Evolutionary conservation across 2,797 vertebrate species (phyloP).

Genomic region (Buceros bicornis): DNA sequence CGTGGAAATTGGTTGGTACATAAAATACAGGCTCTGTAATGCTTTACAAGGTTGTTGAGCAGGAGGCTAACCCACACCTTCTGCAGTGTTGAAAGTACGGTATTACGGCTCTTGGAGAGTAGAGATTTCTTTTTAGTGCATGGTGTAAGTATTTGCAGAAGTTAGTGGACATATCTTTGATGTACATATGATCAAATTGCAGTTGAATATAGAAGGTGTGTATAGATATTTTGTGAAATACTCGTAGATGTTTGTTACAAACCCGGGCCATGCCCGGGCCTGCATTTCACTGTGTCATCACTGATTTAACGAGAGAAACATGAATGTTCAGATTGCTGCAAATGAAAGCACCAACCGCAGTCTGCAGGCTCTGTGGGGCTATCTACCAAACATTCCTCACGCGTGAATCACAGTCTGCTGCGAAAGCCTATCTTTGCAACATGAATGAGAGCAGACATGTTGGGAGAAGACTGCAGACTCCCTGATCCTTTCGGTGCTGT

Average conservation of each 20-base stretch:
- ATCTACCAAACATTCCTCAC: slow-evolving; percentile 62
- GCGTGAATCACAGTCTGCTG: slow-evolving; percentile 56
- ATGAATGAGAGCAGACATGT: background rate
- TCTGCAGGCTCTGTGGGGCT: background rate
- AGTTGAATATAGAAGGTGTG: background rate
- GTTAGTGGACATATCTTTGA: background rate
- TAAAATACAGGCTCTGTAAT: background rate
- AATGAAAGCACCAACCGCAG: background rate
- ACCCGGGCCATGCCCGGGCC: background rate
- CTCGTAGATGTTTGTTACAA: background rate
- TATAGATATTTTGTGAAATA: background rate
- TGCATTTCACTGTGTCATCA: slow-evolving; percentile 12
- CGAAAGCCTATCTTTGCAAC: slow-evolving; percentile 25
- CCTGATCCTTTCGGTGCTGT: background rate
- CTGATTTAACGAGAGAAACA: slow-evolving; percentile 22
- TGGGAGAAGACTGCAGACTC: background rate
- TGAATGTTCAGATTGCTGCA: slow-evolving; percentile 18
- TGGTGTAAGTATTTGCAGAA: slow-evolving; percentile 18
- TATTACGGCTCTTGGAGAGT: background rate
- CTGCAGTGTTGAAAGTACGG: background rate
- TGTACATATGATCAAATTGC: background rate
- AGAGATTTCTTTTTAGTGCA: background rate
- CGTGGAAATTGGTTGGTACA: accelerated
- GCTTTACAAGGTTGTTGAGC: background rate
- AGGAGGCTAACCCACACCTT: background rate